Percentiles rank a stretch among this genome's conserved stretches.
Evolutionary conservation across 1,140 invertebrate genomes (phyloP).

Genomic region (Caerostris extrusa): DNA sequence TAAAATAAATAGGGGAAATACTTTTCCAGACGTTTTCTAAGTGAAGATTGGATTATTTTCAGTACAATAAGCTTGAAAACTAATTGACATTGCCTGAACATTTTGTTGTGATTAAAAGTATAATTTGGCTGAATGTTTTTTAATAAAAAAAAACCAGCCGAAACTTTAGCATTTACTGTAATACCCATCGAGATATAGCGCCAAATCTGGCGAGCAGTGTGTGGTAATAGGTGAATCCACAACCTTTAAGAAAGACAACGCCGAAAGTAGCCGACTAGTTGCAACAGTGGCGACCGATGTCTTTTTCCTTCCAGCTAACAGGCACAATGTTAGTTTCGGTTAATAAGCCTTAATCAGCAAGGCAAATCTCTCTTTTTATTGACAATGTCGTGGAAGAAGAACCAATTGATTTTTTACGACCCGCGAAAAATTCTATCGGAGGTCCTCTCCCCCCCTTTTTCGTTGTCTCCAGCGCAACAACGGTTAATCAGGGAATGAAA

Average conservation of each 20-base stretch:
- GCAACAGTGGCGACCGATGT: constrained; percentile 50
- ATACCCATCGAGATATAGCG: background rate
- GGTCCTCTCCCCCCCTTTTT: background rate
- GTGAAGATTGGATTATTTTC: too few relatives aligned
- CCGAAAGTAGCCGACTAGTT: constrained; percentile 1
- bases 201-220: constrained; percentile 10
- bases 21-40: too few relatives aligned
- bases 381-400: constrained; percentile 65
- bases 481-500: constrained; percentile 68
- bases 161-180: too few relatives aligned
- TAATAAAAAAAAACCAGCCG: too few relatives aligned
- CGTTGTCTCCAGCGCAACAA: constrained; percentile 45
- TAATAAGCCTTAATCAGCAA: constrained; percentile 74
- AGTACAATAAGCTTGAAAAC: too few relatives aligned
- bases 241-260: background rate
- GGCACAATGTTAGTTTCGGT: constrained; percentile 69
- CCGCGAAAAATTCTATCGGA: constrained; percentile 68
- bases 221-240: background rate
- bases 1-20: too few relatives aligned
- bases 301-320: constrained; percentile 62
- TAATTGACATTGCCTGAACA: too few relatives aligned
- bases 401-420: constrained; percentile 69
- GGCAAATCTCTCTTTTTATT: constrained; percentile 73
- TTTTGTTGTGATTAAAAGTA: too few relatives aligned
- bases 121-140: too few relatives aligned